A percentile compares a stretch with the other conserved stretches of the same genome.
Conservation (phyloP, 1,140 invertebrate species). For the Babylonia areolata region DNA sequence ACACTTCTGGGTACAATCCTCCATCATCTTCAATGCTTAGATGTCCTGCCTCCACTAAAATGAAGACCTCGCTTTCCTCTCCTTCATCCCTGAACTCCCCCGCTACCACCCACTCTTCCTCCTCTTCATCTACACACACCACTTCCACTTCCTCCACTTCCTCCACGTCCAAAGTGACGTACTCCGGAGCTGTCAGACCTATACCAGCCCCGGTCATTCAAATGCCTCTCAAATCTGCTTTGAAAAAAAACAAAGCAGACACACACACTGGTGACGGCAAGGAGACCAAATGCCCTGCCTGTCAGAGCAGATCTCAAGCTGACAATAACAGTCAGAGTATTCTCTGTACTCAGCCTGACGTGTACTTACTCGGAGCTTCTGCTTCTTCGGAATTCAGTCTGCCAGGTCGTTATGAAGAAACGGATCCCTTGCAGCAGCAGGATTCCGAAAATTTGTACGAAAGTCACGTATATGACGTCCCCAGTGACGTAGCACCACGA, state of each 20-base stretch:
- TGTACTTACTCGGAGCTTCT: background rate
- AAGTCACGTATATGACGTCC: slow-evolving; percentile 20
- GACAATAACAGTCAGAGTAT: background rate
- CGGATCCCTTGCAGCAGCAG: background rate
- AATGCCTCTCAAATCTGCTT: background rate
- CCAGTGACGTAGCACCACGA: background rate
- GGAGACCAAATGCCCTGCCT: background rate
- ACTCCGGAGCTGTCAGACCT: background rate
- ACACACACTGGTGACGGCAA: background rate
- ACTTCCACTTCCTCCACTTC: background rate
- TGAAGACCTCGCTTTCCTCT: background rate
- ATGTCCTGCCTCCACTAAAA: background rate
- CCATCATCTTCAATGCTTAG: background rate
- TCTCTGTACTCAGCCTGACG: background rate
- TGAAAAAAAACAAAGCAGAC: background rate
- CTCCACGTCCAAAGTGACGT: background rate
- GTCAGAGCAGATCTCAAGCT: background rate
- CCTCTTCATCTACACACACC: background rate
- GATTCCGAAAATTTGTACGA: background rate
- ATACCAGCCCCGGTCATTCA: background rate
- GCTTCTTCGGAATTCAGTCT: background rate
- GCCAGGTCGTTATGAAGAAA: background rate
- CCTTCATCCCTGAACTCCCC: background rate
- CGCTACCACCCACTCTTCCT: background rate
- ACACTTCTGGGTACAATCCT: slow-evolving; percentile 3